These are phyloP conservation scores for Astyanax mexicanus DNA, from an alignment of 2,797 vertebrate species.

Conservation along the genomic window DNA sequence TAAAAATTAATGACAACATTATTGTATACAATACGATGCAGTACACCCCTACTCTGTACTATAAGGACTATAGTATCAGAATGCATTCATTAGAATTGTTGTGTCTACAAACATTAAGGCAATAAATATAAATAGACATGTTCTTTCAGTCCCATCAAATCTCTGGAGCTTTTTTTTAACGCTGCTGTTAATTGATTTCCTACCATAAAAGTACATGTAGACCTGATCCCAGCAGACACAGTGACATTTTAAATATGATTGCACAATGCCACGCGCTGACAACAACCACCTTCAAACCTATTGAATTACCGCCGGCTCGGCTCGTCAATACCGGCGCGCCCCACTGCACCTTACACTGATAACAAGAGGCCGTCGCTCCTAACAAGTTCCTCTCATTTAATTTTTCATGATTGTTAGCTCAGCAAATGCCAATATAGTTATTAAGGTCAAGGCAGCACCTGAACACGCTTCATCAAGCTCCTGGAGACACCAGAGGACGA, in stretches of 20 bases:
- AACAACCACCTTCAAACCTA: slow-evolving; percentile 39
- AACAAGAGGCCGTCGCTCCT: slow-evolving; percentile 47
- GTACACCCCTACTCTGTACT: too few relatives aligned
- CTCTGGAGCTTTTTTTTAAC: slow-evolving; percentile 17
- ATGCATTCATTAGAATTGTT: too few relatives aligned
- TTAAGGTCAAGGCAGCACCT: slow-evolving; percentile 32
- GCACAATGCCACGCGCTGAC: slow-evolving; percentile 37
- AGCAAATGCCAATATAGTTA: slow-evolving; percentile 44
- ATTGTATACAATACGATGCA: too few relatives aligned
- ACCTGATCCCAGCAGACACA: slow-evolving; percentile 26
- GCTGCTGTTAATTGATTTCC: slow-evolving; percentile 33
- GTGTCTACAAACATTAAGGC: too few relatives aligned
- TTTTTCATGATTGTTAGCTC: slow-evolving; percentile 40
- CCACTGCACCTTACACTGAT: slow-evolving; percentile 58
- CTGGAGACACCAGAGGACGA: slow-evolving; percentile 30
- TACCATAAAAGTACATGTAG: slow-evolving; percentile 28
- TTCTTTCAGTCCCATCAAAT: background rate
- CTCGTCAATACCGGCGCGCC: slow-evolving; percentile 34
- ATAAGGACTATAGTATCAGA: too few relatives aligned
- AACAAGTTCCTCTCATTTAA: slow-evolving; percentile 45
- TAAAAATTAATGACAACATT: too few relatives aligned
- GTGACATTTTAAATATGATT: slow-evolving; percentile 59
- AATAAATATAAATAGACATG: background rate
- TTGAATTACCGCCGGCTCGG: slow-evolving; percentile 54
- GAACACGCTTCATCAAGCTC: slow-evolving; percentile 16